A percentile compares a stretch with the other conserved stretches of the same genome.
These are phyloP conservation scores for Myiopsitta monachus DNA, from an alignment of 2,113 vertebrate genomes.

Conservation along the genomic window DNA sequence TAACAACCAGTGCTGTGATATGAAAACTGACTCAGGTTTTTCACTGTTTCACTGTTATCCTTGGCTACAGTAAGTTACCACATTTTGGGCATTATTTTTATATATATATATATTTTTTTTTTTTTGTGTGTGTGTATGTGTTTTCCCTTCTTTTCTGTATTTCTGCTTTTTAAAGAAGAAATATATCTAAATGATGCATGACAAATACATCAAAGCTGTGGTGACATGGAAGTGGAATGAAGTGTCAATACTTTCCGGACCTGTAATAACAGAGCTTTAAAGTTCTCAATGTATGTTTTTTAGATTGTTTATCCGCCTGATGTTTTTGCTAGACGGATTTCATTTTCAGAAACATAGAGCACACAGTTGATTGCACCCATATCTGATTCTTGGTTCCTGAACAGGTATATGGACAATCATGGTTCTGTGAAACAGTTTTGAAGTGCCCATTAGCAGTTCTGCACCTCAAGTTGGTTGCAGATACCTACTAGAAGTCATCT, in stretches of 20 bases:
- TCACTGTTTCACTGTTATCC: background rate
- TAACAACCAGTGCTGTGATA: background rate
- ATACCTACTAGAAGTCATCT: background rate
- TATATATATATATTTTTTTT: background rate
- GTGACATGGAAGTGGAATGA: background rate
- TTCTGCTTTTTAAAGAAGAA: background rate
- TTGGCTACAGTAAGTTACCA: background rate
- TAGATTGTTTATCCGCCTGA: background rate
- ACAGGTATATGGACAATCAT: background rate
- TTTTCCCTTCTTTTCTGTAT: background rate
- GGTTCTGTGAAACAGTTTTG: background rate
- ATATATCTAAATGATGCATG: background rate
- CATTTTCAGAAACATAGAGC: background rate
- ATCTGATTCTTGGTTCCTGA: background rate
- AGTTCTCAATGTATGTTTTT: background rate
- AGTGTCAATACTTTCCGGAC: background rate
- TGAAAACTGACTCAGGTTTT: background rate
- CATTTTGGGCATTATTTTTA: background rate
- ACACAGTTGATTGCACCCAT: accelerated
- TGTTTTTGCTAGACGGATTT: background rate
- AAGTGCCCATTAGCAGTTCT: background rate
- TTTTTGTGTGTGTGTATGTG: too few species aligned
- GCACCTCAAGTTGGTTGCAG: background rate
- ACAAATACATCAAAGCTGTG: background rate
- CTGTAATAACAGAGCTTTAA: background rate